A percentile compares a stretch with the other conserved stretches of the same genome.
These are phyloP conservation scores for Tragelaphus imberbis DNA, from an alignment of 2,113 vertebrate genomes.

Conservation along the genomic window DNA sequence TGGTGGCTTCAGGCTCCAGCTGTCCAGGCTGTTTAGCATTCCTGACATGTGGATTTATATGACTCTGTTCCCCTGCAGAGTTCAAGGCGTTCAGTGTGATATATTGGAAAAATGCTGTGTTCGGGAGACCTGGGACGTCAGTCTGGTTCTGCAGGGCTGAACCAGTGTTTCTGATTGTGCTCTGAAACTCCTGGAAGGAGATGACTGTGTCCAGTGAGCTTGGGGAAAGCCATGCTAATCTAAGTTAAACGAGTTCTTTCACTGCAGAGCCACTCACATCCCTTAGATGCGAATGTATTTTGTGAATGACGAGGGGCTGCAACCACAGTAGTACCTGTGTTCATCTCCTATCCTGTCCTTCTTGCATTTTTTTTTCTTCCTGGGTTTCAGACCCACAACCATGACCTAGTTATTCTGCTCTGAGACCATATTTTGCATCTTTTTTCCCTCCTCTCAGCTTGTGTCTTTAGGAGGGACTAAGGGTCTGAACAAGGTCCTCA, in stretches of 20 bases:
- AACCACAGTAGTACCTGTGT: not conserved
- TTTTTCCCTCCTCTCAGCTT: not conserved
- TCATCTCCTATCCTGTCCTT: not conserved
- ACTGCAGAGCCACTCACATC: too few relatives aligned
- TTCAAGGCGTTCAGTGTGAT: conserved; percentile 48
- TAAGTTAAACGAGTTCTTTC: not conserved
- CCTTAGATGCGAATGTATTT: not conserved
- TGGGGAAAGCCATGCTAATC: not conserved
- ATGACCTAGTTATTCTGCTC: not conserved
- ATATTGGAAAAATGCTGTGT: not conserved
- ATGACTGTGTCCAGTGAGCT: not conserved
- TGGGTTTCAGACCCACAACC: not conserved
- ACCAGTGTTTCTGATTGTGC: not conserved
- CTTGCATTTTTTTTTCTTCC: not conserved
- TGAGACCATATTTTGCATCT: not conserved
- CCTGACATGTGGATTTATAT: conserved; percentile 60
- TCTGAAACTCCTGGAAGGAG: not conserved
- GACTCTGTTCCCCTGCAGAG: conserved; percentile 40
- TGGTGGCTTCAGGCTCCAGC: conserved; percentile 24
- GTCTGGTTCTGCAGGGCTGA: not conserved
- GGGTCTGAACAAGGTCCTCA: not conserved
- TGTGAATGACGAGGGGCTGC: not conserved
- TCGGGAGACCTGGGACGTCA: conserved; percentile 13
- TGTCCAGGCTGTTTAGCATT: conserved; percentile 59
- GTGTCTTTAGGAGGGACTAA: not conserved